Percentiles rank a stretch among this genome's conserved stretches.
Conservation (phyloP, 2,113 vertebrate species). For the Carassius gibelio region DNA sequence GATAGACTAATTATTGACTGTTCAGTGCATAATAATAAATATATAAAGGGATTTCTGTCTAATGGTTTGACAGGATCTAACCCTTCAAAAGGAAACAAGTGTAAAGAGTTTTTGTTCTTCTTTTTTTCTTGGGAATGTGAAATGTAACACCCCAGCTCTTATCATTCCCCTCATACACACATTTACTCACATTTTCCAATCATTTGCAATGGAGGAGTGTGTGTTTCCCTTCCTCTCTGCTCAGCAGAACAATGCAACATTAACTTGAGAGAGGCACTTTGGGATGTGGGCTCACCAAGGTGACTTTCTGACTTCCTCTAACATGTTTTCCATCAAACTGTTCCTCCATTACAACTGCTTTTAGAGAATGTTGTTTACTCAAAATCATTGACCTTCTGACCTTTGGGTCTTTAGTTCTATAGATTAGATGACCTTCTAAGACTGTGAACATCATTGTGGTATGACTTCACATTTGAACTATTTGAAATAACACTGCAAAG, state of each 20-base stretch:
- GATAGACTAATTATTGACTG: background rate
- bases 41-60: background rate
- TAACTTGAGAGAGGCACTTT: conserved; percentile 65
- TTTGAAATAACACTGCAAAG: background rate
- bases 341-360: conserved; percentile 39
- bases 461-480: background rate
- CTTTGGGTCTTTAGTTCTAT: background rate
- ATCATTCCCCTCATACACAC: conserved; percentile 28
- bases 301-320: conserved; percentile 71
- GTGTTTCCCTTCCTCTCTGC: conserved; percentile 68
- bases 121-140: conserved; percentile 22
- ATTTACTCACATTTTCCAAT: conserved; percentile 65
- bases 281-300: conserved; percentile 66
- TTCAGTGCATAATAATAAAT: background rate
- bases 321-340: conserved; percentile 67
- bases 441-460: conserved; percentile 10
- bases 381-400: conserved; percentile 10
- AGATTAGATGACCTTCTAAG: conserved; percentile 38
- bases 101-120: background rate
- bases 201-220: conserved; percentile 44
- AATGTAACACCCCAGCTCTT: no score
- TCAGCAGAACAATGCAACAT: conserved; percentile 75
- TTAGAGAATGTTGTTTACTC: conserved; percentile 39
- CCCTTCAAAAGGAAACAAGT: conserved; percentile 12
- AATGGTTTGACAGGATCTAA: background rate